Base-by-base conservation (phyloP, 2,888 invertebrate genomes). In the Nematopogon swammerdamellus region DNA sequence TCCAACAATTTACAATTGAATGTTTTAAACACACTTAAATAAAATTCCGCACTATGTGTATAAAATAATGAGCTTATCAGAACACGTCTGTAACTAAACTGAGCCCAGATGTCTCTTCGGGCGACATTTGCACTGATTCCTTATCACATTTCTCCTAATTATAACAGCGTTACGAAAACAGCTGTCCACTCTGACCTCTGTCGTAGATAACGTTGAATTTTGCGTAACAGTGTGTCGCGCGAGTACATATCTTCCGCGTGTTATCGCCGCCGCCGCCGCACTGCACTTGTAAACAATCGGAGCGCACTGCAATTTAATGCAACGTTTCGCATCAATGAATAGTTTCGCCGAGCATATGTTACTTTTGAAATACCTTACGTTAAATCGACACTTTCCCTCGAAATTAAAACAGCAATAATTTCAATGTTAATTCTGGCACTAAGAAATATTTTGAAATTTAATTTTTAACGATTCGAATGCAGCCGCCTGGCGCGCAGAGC, bases 41-140 rank as follows among this genome's bases (percentile, higher is more conserved):
- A 6, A 25, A 25, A 25, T 25, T 25, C 4, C 25, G 25, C 25
- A 25, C 25, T 25, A 25, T 25, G 25, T 25, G 5, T 25, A 25
- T 6, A 25, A 6, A 25, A 6, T 25, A 25, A 25, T 14, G 36
- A 36, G 6, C 8, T 3, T 36, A 14, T 36, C 14, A 14, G 3
- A 6, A 14, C 36, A 3, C 36, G 36, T 36, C 36, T 14, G 36
- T 36, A 4, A 14, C 36, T 6, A 14, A 36, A 36, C 36, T 36
- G 14, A 14, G 36, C 36, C 36, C 36, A 8, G 36, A 36, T 36
- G 36, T 36, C 36, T 36, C 36, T 25, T 25, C 36, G 36, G 57
- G 56, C 66, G 74, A 73, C 73, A 75, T 75, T 74, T 72, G 75
- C 76, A 76, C 73, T 70, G 68, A 69, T 72, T 67, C 61, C 68